These are phyloP conservation scores for Sthenelais limicola DNA, from an alignment of 2,888 invertebrate species.

Conservation along the genomic window DNA sequence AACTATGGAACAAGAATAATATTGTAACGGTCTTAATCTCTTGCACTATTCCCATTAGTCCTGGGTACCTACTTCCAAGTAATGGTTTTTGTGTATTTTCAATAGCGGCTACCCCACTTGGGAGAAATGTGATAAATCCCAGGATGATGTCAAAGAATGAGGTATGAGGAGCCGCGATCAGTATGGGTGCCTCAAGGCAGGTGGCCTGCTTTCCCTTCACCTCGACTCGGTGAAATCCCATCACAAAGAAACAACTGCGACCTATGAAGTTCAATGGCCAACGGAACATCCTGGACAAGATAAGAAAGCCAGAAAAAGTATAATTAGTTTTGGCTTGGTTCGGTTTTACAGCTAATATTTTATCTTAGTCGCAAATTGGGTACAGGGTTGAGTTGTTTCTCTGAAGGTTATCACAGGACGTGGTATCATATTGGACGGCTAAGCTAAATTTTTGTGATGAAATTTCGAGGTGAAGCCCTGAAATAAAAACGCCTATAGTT, in stretches of 20 bases:
- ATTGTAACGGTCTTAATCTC: too few species aligned
- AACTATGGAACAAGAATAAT: too few species aligned
- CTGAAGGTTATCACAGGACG: too few species aligned
- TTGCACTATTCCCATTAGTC: too few species aligned
- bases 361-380: too few species aligned
- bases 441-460: too few species aligned
- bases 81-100: conserved; percentile 87
- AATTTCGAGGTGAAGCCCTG: too few species aligned
- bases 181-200: conserved; percentile 54
- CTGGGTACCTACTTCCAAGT: conserved; percentile 81
- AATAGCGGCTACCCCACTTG: conserved; percentile 90
- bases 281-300: conserved; percentile 11
- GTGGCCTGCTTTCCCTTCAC: conserved; percentile 54
- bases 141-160: conserved; percentile 91
- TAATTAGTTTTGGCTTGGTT: too few species aligned
- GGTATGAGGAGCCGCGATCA: conserved; percentile 84
- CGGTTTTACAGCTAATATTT: too few species aligned
- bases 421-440: too few species aligned
- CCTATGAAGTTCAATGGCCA: conserved; percentile 49
- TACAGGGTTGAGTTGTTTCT: too few species aligned
- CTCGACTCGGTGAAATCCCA: conserved; percentile 59
- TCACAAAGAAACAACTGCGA: conserved; percentile 53
- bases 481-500: too few species aligned
- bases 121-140: conserved; percentile 82
- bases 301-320: conserved; percentile 18